Evolutionary conservation across 2,113 vertebrate genomes (phyloP).

Genomic region (Cyprichromis sp.): DNA sequence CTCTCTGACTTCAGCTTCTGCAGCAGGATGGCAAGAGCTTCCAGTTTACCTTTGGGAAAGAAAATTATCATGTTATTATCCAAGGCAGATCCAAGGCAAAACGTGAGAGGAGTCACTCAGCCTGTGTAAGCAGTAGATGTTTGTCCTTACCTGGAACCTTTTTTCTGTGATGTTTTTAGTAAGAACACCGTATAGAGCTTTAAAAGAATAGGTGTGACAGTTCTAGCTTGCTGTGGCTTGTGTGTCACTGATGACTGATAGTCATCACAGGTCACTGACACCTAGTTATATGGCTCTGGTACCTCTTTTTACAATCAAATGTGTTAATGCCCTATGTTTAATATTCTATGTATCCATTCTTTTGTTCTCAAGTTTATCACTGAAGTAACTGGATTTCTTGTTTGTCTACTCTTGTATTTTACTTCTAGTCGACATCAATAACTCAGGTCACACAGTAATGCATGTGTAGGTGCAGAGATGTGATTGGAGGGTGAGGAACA

Average conservation of each 20-base stretch:
- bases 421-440: neutral
- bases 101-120: neutral
- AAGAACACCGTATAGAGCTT: neutral
- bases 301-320: neutral
- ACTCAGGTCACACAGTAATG: neutral
- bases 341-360: neutral
- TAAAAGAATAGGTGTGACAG: neutral
- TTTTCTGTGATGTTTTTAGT: neutral
- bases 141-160: neutral
- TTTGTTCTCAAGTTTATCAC: neutral
- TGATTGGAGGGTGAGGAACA: neutral
- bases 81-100: neutral
- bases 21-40: slow-evolving; percentile 88
- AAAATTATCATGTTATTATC: neutral
- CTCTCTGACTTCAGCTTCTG: slow-evolving; percentile 86
- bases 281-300: neutral
- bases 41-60: slow-evolving; percentile 82
- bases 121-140: neutral
- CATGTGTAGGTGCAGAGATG: neutral
- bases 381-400: neutral
- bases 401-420: neutral
- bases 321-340: neutral
- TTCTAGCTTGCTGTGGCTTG: neutral
- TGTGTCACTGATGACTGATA: neutral
- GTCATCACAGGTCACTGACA: neutral